Evolutionary conservation across 2,888 invertebrate genomes (phyloP).

Genomic region (Hypomecis punctinalis): DNA sequence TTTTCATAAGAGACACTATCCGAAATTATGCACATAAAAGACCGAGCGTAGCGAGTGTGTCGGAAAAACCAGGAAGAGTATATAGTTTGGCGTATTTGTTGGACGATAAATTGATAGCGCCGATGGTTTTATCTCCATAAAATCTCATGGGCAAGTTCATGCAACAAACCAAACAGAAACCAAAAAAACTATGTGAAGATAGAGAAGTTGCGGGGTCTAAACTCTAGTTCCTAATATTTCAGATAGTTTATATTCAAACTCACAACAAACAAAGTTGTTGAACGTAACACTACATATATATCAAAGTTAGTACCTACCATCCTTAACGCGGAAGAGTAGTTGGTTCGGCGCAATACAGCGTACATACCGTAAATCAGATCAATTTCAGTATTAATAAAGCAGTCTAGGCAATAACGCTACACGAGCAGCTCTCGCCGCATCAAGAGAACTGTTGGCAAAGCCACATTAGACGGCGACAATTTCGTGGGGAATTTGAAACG

Average conservation of each 20-base stretch:
- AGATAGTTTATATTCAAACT: too few species aligned
- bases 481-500: constrained; percentile 40
- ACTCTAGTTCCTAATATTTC: too few species aligned
- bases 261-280: too few species aligned
- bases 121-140: too few species aligned
- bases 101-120: too few species aligned
- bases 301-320: not conserved
- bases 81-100: too few species aligned
- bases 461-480: constrained; percentile 46
- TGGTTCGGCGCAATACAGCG: constrained; percentile 3
- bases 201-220: too few species aligned
- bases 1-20: not conserved
- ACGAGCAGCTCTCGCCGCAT: constrained; percentile 38
- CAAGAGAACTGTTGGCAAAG: constrained; percentile 37
- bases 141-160: too few species aligned
- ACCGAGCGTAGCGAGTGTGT: too few species aligned
- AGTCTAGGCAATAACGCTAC: constrained; percentile 30
- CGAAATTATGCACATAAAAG: not conserved
- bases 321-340: not conserved
- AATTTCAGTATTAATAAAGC: constrained; percentile 20
- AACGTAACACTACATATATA: not conserved
- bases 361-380: constrained; percentile 33
- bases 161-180: too few species aligned
- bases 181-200: too few species aligned
- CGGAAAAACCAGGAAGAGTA: too few species aligned